A percentile compares a stretch with the other conserved stretches of the same genome.
These are phyloP conservation scores for Phoeniculus purpureus DNA, from an alignment of 2,797 vertebrate genomes.

Conservation along the genomic window DNA sequence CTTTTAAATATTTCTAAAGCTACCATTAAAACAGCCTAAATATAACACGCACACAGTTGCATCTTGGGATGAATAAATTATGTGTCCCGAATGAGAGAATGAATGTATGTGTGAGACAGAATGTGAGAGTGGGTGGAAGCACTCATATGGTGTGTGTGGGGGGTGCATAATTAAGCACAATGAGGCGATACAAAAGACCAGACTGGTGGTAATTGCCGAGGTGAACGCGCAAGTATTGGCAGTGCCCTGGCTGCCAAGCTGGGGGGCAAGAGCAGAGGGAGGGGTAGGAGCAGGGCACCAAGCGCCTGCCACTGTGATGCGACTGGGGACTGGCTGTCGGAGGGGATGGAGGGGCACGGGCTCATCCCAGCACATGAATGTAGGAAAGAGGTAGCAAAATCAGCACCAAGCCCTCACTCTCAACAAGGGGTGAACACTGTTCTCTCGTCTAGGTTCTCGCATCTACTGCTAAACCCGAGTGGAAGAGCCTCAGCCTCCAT, in stretches of 20 bases:
- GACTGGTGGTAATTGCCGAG: conserved; percentile 72
- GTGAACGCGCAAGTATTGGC: conserved; percentile 60
- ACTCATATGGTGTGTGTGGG: conserved; percentile 74
- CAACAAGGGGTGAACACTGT: rapidly evolving
- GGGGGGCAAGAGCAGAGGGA: conserved; percentile 30
- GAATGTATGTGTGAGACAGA: conserved; percentile 79
- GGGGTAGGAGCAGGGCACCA: neutral
- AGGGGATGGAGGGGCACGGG: neutral
- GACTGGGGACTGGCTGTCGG: neutral
- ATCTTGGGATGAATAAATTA: conserved; percentile 76
- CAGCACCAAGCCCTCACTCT: neutral
- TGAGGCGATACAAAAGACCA: conserved; percentile 71
- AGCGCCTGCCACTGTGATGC: neutral
- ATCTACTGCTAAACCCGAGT: rapidly evolving
- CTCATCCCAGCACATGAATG: neutral
- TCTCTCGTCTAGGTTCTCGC: neutral
- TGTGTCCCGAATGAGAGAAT: conserved; percentile 74
- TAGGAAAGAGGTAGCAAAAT: neutral
- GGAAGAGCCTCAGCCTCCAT: neutral
- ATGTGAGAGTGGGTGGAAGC: conserved; percentile 78
- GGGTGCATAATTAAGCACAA: conserved; percentile 79
- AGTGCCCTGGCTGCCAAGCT: conserved; percentile 9
- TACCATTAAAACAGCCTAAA: conserved; percentile 70
- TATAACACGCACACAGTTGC: conserved; percentile 68
- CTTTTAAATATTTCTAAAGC: conserved; percentile 76